Evolutionary conservation across 2,113 vertebrate genomes (phyloP).

Genomic region (Melanerpes aurifrons): DNA sequence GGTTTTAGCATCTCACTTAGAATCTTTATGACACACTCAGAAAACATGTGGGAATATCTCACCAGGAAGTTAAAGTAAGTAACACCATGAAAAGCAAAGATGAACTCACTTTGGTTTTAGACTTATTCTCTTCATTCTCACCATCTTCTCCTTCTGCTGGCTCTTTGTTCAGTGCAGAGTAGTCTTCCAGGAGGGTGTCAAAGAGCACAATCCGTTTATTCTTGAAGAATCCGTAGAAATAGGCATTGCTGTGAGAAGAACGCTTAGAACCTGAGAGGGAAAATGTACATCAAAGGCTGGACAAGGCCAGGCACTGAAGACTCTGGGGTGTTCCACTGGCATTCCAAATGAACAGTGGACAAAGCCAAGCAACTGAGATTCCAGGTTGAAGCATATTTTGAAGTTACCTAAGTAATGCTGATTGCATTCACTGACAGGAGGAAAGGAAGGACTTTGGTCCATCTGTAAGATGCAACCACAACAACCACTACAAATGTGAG

Average conservation of each 20-base stretch:
- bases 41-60: not conserved
- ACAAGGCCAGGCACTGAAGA: not conserved
- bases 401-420: not conserved
- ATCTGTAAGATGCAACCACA: not conserved
- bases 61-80: not conserved
- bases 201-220: conserved; percentile 98
- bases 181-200: conserved; percentile 95
- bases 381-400: not conserved
- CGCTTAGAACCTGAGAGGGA: conserved; percentile 90
- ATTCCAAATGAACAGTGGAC: not conserved
- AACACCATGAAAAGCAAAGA: not conserved
- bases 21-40: not conserved
- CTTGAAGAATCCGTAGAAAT: conserved; percentile 99
- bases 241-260: conserved; percentile 98
- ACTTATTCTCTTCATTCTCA: conserved; percentile 78
- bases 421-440: not conserved
- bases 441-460: not conserved
- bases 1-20: not conserved
- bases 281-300: not conserved
- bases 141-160: conserved; percentile 75
- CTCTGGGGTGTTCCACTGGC: not conserved
- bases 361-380: not conserved
- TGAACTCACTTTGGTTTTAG: conserved; percentile 81
- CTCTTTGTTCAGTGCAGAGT: conserved; percentile 91
- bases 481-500: not conserved